phyloP scores from a whole-genome alignment of 2,888 invertebrate species.

The Drosophila affinis region DNA sequence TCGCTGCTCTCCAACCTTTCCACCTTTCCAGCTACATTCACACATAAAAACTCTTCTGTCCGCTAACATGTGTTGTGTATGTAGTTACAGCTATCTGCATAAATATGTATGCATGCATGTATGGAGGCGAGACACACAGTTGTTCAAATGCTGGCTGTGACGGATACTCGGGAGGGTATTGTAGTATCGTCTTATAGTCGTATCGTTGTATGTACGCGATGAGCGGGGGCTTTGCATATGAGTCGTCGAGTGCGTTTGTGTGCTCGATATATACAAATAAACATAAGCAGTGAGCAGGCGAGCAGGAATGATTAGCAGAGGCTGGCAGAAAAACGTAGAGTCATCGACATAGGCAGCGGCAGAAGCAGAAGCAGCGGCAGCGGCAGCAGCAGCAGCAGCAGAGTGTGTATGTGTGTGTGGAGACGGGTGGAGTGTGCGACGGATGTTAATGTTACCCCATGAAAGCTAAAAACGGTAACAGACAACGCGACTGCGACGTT shows the following conservation, averaged over 20 bases:
- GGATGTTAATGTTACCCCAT: conserved; percentile 54
- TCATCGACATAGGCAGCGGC: conserved; percentile 34
- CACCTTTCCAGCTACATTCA: background rate
- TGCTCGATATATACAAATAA: conserved; percentile 80
- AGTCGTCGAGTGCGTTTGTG: conserved; percentile 70
- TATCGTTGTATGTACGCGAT: conserved; percentile 38
- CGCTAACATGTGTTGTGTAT: conserved; percentile 16
- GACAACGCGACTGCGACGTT: conserved; percentile 53
- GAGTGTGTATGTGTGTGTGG: background rate
- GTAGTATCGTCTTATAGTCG: conserved; percentile 5
- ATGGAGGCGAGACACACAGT: background rate
- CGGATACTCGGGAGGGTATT: background rate
- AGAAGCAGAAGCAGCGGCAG: background rate
- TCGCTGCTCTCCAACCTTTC: background rate
- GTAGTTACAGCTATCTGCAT: conserved; percentile 18
- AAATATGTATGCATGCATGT: conserved; percentile 18
- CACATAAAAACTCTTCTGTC: background rate
- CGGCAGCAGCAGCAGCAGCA: too few species aligned
- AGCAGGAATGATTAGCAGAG: conserved; percentile 73
- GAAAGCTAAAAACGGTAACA: conserved; percentile 69
- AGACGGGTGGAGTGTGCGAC: conserved; percentile 48
- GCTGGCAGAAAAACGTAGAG: conserved; percentile 30
- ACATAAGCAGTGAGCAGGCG: conserved; percentile 78
- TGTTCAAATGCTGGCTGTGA: background rate
- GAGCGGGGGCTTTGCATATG: conserved; percentile 60